Percentiles rank a stretch among this genome's conserved stretches.
Conservation (phyloP, 2,113 vertebrate species). For the Hippocampus zosterae region DNA sequence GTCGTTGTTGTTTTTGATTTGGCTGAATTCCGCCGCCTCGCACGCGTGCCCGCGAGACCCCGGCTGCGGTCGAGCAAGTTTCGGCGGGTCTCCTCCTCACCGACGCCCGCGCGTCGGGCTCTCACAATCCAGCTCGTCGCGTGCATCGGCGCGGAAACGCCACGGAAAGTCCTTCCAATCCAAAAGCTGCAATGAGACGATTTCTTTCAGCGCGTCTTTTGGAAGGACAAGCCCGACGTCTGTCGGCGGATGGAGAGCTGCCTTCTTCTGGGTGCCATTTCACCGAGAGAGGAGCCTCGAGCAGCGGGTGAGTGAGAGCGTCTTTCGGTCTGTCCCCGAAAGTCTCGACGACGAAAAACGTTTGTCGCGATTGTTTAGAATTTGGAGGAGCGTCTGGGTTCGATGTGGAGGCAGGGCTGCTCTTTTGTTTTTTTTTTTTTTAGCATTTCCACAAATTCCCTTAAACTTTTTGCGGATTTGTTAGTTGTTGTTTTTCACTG, state of each 20-base stretch:
- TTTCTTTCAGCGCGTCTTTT: not conserved
- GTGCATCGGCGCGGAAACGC: too few species aligned
- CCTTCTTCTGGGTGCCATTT: conserved; percentile 7
- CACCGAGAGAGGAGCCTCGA: conserved; percentile 1
- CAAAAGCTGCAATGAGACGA: conserved; percentile 1
- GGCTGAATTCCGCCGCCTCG: conserved; percentile 23
- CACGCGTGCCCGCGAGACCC: not conserved
- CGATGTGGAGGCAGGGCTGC: not conserved
- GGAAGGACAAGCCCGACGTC: not conserved
- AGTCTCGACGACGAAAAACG: not conserved
- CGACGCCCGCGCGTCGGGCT: too few species aligned
- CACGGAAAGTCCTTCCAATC: not conserved
- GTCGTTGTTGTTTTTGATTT: conserved; percentile 10
- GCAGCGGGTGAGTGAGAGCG: not conserved
- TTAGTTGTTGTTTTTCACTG: too few species aligned
- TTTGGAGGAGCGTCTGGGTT: not conserved
- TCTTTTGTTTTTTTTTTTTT: too few species aligned
- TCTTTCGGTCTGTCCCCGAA: not conserved
- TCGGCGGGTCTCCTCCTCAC: conserved; percentile 25
- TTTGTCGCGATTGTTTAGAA: not conserved
- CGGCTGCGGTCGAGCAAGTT: conserved; percentile 51
- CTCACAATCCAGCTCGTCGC: too few species aligned
- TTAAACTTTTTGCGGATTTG: too few species aligned
- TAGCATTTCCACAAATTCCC: too few species aligned
- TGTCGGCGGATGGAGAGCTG: not conserved